These are phyloP conservation scores for Hepsetus odoe DNA, from an alignment of 2,113 vertebrate genomes.

Conservation along the genomic window DNA sequence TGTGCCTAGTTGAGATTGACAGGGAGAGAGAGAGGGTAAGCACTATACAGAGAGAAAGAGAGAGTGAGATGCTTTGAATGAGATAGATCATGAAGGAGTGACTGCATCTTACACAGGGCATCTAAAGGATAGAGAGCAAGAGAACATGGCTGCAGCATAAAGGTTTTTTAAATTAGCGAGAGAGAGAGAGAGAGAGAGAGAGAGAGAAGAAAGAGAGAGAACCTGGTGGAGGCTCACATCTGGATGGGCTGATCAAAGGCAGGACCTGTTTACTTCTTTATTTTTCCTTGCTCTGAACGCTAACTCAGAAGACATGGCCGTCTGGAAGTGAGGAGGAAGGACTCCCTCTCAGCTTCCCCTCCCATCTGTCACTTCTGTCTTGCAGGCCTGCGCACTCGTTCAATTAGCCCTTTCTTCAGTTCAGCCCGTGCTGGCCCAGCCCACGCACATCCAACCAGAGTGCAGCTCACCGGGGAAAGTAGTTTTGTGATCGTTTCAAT, in stretches of 20 bases:
- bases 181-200: not conserved
- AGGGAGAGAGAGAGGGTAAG: not conserved
- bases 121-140: too few species aligned
- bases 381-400: not conserved
- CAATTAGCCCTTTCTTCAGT: constrained; percentile 24
- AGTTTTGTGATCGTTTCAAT: not conserved
- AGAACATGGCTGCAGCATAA: too few species aligned
- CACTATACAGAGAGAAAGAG: not conserved
- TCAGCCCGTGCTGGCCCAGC: not conserved
- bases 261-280: constrained; percentile 40
- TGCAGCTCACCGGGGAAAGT: not conserved
- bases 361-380: constrained; percentile 39
- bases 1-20: too few species aligned
- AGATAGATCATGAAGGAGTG: too few species aligned
- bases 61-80: too few species aligned
- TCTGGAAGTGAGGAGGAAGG: constrained; percentile 15
- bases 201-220: not conserved
- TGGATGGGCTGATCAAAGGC: constrained; percentile 44
- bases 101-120: too few species aligned
- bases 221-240: constrained; percentile 15
- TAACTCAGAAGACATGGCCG: constrained; percentile 34
- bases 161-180: too few species aligned
- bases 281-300: not conserved
- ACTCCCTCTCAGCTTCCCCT: constrained; percentile 39
- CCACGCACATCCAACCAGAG: not conserved